Percentiles rank a stretch among this genome's conserved stretches.
Conservation (phyloP, 2,888 invertebrate genomes). For the Agriotes lineatus region DNA sequence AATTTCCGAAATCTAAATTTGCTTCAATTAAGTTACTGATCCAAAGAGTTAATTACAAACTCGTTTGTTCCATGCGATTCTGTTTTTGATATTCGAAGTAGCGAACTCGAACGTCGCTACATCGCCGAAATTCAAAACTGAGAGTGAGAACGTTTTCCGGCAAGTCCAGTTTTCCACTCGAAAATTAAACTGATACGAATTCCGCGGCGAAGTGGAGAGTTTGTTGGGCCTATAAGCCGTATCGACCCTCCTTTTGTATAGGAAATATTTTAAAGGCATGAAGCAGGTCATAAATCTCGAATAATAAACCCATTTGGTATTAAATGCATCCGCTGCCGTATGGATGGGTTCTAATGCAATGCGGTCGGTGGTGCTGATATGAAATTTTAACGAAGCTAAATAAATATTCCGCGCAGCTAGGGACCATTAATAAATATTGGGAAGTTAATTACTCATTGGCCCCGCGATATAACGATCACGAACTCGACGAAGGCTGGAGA, state of each 20-base stretch:
- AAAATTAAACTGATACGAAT: slow-evolving; percentile 2
- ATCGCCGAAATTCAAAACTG: too few relatives aligned
- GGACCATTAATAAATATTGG: slow-evolving; percentile 41
- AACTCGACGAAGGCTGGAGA: slow-evolving; percentile 33
- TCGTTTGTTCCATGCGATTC: too few relatives aligned
- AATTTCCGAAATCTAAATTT: too few relatives aligned
- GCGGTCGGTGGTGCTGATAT: slow-evolving; percentile 20
- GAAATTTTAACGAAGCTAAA: slow-evolving; percentile 42
- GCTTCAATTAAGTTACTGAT: too few relatives aligned
- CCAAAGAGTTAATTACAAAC: too few relatives aligned
- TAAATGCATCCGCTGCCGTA: slow-evolving; percentile 32
- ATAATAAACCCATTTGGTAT: slow-evolving; percentile 38
- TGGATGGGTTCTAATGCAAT: slow-evolving; percentile 32
- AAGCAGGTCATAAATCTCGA: slow-evolving; percentile 36
- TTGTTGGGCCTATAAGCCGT: slow-evolving; percentile 17
- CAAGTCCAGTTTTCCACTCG: not conserved
- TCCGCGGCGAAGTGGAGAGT: not conserved
- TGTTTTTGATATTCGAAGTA: too few relatives aligned
- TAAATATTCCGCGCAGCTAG: slow-evolving; percentile 39
- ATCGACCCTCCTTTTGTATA: slow-evolving; percentile 25
- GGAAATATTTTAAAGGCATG: slow-evolving; percentile 25
- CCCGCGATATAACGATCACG: slow-evolving; percentile 33
- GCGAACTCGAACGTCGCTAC: too few relatives aligned
- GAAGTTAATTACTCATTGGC: slow-evolving; percentile 40
- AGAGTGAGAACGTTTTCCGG: too few relatives aligned